phyloP scores from a whole-genome alignment of 2,797 vertebrate species.

The Smutsia temminckii region DNA sequence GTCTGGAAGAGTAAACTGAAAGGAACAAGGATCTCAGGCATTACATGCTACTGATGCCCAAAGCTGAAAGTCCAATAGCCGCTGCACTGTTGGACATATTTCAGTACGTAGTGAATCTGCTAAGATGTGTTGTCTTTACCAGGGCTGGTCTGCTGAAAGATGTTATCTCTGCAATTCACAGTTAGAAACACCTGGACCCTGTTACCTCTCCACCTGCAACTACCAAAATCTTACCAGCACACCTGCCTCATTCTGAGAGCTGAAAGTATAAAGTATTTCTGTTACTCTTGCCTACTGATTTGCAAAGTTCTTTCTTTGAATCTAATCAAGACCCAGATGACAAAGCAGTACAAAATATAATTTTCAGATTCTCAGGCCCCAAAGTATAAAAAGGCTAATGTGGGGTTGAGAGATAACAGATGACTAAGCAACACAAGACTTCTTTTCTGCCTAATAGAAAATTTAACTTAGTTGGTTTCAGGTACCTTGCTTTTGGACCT shows the following conservation, averaged over 20 bases:
- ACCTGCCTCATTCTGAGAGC: not conserved
- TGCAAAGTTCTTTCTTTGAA: not conserved
- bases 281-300: not conserved
- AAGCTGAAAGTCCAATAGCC: not conserved
- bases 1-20: not conserved
- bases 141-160: not conserved
- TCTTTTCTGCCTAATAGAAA: not conserved
- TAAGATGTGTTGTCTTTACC: not conserved
- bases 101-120: not conserved
- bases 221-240: not conserved
- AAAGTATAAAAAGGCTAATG: not conserved
- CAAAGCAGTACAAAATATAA: not conserved
- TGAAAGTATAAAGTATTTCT: not conserved
- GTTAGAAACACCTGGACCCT: not conserved
- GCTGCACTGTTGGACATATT: not conserved
- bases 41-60: not conserved
- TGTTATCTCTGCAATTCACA: not conserved
- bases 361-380: not conserved
- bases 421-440: not conserved
- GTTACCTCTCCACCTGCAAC: not conserved
- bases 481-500: not conserved
- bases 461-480: not conserved
- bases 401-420: not conserved
- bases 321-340: not conserved
- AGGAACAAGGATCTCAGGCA: not conserved